phyloP scores from a whole-genome alignment of 1,140 invertebrate species.

The Pomacea maculata region DNA sequence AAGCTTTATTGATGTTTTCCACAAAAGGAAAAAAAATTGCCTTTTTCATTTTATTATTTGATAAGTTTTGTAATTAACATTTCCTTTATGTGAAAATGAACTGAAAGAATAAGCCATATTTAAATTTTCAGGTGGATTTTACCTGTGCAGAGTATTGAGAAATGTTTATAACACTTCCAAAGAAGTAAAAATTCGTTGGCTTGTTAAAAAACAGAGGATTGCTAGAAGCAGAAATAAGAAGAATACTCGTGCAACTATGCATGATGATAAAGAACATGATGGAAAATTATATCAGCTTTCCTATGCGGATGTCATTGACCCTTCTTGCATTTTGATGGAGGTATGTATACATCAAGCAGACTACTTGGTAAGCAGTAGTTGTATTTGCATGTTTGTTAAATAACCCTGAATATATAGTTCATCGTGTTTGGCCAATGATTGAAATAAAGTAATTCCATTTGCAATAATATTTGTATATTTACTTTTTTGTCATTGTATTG shows the following conservation, averaged over 20 bases:
- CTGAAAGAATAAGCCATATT: background rate
- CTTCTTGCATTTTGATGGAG: conserved; percentile 20
- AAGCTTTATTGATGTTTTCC: background rate
- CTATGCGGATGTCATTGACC: conserved; percentile 67
- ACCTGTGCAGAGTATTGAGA: conserved; percentile 88
- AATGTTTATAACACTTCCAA: conserved; percentile 83
- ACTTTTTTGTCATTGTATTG: too few relatives aligned
- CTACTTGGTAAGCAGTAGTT: background rate
- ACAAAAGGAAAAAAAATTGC: background rate
- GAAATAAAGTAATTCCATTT: too few relatives aligned
- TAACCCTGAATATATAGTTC: conserved; percentile 76
- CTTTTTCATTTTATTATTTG: background rate
- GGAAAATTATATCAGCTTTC: conserved; percentile 91
- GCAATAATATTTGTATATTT: too few relatives aligned
- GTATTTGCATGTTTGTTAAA: conserved; percentile 67
- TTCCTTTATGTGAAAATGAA: background rate
- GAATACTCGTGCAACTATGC: background rate
- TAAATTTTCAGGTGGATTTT: conserved; percentile 80
- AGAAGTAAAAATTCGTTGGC: conserved; percentile 88
- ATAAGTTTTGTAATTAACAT: background rate
- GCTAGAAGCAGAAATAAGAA: background rate
- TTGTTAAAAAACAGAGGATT: conserved; percentile 68
- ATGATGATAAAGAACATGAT: conserved; percentile 69
- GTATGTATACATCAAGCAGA: background rate
- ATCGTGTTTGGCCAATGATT: conserved; percentile 60